phyloP scores from a whole-genome alignment of 1,140 invertebrate genomes.

The Megalopta genalis region DNA sequence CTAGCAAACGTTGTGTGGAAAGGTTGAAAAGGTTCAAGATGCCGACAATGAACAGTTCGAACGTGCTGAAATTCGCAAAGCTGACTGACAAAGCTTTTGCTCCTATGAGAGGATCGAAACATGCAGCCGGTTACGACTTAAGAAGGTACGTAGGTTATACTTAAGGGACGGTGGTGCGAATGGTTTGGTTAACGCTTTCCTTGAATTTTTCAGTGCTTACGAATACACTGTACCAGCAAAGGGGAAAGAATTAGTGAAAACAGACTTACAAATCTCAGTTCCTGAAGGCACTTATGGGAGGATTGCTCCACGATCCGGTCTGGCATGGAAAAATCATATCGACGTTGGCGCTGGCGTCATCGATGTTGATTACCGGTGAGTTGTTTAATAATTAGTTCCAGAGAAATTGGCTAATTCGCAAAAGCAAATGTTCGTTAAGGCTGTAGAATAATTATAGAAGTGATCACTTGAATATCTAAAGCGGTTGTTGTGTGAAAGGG shows the following conservation, averaged over 20 bases:
- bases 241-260: constrained; percentile 93
- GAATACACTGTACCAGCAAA: constrained; percentile 89
- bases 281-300: constrained; percentile 96
- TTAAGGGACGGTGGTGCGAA: neutral
- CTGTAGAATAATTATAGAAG: no score
- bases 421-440: no score
- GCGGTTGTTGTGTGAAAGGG: neutral
- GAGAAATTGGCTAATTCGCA: no score
- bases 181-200: neutral
- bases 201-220: constrained; percentile 86
- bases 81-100: constrained; percentile 88
- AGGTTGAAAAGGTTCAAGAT: neutral
- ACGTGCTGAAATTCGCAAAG: constrained; percentile 87
- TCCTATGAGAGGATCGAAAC: constrained; percentile 90
- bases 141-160: constrained; percentile 82
- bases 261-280: constrained; percentile 93
- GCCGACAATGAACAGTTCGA: neutral
- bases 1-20: rapidly evolving
- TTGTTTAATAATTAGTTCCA: neutral
- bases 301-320: constrained; percentile 96
- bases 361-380: constrained; percentile 80
- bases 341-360: constrained; percentile 91
- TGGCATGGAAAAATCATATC: constrained; percentile 97
- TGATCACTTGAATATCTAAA: no score
- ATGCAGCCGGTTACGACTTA: constrained; percentile 95